Percentiles rank a stretch among this genome's conserved stretches.
Evolutionary conservation across 2,888 invertebrate genomes (phyloP).

Genomic region (Odontocerum albicorne): DNA sequence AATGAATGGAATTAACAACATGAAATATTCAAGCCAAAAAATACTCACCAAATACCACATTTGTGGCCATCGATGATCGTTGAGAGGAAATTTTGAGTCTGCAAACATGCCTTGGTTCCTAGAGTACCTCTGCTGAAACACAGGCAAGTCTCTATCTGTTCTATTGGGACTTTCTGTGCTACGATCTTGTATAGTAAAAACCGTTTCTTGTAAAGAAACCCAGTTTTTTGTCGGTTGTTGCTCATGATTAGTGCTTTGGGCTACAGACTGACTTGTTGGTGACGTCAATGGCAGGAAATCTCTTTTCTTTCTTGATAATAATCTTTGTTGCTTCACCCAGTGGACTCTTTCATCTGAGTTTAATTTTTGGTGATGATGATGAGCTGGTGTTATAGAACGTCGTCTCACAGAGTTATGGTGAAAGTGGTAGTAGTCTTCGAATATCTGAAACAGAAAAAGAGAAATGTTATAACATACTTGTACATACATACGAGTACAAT

Average conservation of each 20-base stretch:
- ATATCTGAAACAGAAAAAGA: slow-evolving; percentile 68
- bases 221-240: background rate
- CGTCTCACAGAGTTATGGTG: slow-evolving; percentile 77
- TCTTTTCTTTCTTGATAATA: slow-evolving; percentile 78
- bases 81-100: slow-evolving; percentile 55
- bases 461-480: no score
- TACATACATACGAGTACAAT: no score
- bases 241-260: background rate
- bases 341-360: slow-evolving; percentile 74
- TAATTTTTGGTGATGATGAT: slow-evolving; percentile 69
- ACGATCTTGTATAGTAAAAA: no score
- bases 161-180: slow-evolving; percentile 39
- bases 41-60: slow-evolving; percentile 97
- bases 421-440: slow-evolving; percentile 84
- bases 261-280: slow-evolving; percentile 4
- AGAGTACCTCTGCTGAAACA: slow-evolving; percentile 43
- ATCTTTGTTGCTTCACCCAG: slow-evolving; percentile 83
- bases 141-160: slow-evolving; percentile 46
- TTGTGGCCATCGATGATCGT: slow-evolving; percentile 90
- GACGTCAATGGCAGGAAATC: slow-evolving; percentile 63
- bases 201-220: no score
- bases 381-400: slow-evolving; percentile 72
- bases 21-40: background rate
- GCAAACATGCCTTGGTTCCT: slow-evolving; percentile 47
- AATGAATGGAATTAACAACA: no score